Percentiles rank a stretch among this genome's conserved stretches.
phyloP scores from a whole-genome alignment of 30 jellyfish, hydroid and myxozoan genomes.

The Aurelia sp. region DNA sequence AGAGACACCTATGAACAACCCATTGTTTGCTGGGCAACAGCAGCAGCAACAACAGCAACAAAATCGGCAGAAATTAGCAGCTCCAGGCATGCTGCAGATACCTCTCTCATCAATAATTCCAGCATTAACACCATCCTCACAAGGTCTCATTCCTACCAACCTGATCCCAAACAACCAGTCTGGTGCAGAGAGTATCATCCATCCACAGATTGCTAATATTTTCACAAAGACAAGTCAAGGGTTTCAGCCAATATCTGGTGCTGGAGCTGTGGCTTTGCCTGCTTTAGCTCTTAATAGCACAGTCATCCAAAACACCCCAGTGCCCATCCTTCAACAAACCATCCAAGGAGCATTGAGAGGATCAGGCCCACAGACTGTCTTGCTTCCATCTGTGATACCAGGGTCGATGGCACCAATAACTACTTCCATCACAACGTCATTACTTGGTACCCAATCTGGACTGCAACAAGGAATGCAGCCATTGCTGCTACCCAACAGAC shows the following conservation, averaged over 20 bases:
- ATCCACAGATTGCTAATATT: constrained; percentile 43
- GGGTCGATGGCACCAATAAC: constrained; percentile 39
- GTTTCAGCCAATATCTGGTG: constrained; percentile 17
- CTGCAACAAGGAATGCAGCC: constrained; percentile 12
- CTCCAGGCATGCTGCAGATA: constrained; percentile 59
- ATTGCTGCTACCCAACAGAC: constrained; percentile 47
- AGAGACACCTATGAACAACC: constrained; percentile 79
- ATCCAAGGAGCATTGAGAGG: constrained; percentile 55
- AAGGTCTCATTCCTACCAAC: constrained; percentile 40
- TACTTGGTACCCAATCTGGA: constrained; percentile 46
- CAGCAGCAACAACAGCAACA: too few species aligned
- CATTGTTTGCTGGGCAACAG: constrained; percentile 53
- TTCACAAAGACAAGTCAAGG: constrained; percentile 53
- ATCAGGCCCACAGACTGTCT: constrained; percentile 55
- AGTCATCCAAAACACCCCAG: constrained; percentile 37
- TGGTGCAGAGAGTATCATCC: constrained; percentile 1
- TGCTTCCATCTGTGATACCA: constrained; percentile 63
- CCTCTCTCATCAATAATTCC: constrained; percentile 60
- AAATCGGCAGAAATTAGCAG: background rate
- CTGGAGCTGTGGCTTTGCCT: constrained; percentile 49
- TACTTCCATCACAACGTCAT: background rate
- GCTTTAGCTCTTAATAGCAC: constrained; percentile 39
- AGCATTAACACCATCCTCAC: constrained; percentile 56
- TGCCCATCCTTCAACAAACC: constrained; percentile 57
- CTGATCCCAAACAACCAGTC: constrained; percentile 25